Evolutionary conservation across 2,888 invertebrate genomes (phyloP).

Genomic region (Cryptocephalus primarius): DNA sequence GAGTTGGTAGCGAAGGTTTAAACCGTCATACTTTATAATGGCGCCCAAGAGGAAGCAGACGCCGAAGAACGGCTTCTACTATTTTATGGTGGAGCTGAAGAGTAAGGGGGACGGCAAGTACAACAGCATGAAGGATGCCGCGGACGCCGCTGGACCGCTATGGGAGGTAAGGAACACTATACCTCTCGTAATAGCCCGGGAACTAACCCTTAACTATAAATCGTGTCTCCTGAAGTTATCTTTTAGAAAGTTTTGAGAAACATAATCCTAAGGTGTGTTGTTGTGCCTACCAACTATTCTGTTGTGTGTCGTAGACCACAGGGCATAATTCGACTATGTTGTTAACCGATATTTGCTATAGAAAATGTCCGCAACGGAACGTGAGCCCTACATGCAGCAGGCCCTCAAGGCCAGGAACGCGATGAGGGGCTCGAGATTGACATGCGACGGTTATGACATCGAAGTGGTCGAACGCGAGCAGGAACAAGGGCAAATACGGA

Average conservation of each 20-base stretch:
- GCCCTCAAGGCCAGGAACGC: slow-evolving; percentile 10
- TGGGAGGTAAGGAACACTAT: slow-evolving; percentile 12
- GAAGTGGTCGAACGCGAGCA: slow-evolving; percentile 14
- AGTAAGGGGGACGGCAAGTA: slow-evolving; percentile 9
- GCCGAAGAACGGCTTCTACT: slow-evolving; percentile 18
- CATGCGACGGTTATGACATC: slow-evolving; percentile 19
- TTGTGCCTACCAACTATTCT: too few species aligned
- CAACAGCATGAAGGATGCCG: slow-evolving; percentile 12
- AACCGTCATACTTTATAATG: slow-evolving; percentile 10
- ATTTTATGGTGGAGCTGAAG: slow-evolving; percentile 19
- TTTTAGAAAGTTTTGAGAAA: too few species aligned
- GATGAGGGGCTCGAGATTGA: slow-evolving; percentile 8
- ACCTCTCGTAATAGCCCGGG: background rate
- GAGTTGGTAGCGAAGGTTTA: too few species aligned
- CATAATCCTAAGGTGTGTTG: too few species aligned
- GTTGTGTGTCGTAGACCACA: too few species aligned
- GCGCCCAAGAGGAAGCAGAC: slow-evolving; percentile 16
- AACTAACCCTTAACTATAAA: background rate
- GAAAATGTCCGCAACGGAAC: slow-evolving; percentile 15
- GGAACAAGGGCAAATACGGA: slow-evolving; percentile 8
- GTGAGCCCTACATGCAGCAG: slow-evolving; percentile 14
- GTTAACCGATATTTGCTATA: slow-evolving; percentile 1
- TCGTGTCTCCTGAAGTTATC: background rate
- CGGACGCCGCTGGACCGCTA: slow-evolving; percentile 13
- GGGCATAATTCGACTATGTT: too few species aligned